Evolutionary conservation across 2,888 invertebrate species (phyloP).

Genomic region (Drosophila mettleri): DNA sequence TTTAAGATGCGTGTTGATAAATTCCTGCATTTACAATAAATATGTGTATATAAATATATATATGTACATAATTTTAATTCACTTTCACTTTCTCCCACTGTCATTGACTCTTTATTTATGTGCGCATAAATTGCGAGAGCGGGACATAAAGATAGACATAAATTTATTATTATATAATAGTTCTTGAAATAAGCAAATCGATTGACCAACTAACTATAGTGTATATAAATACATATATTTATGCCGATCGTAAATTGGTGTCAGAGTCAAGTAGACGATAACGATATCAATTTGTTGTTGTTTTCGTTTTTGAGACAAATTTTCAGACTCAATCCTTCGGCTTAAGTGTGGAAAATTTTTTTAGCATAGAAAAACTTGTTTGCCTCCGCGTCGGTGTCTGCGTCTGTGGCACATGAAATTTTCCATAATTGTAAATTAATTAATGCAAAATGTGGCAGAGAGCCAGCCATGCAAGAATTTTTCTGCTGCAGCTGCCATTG

Average conservation of each 20-base stretch:
- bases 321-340: slow-evolving; percentile 21
- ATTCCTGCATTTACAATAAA: not conserved
- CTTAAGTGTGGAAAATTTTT: slow-evolving; percentile 69
- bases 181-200: slow-evolving; percentile 36
- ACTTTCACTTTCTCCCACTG: slow-evolving; percentile 38
- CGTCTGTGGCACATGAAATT: slow-evolving; percentile 39
- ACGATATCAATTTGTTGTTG: slow-evolving; percentile 24
- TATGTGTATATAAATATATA: not conserved
- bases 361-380: slow-evolving; percentile 59
- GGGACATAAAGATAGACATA: not conserved
- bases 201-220: slow-evolving; percentile 53
- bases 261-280: slow-evolving; percentile 65
- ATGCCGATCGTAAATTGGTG: slow-evolving; percentile 37
- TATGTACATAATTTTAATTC: not conserved
- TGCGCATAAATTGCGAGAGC: slow-evolving; percentile 2
- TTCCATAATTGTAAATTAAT: slow-evolving; percentile 58
- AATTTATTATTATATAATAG: slow-evolving; percentile 1
- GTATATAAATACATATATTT: not conserved
- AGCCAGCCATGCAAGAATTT: slow-evolving; percentile 55
- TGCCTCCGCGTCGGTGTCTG: slow-evolving; percentile 9
- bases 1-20: slow-evolving; percentile 10
- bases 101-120: slow-evolving; percentile 15
- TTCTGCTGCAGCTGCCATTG: slow-evolving; percentile 57
- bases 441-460: slow-evolving; percentile 33
- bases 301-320: not conserved